phyloP scores from a whole-genome alignment of 2,113 vertebrate genomes.

The Nanger granti region DNA sequence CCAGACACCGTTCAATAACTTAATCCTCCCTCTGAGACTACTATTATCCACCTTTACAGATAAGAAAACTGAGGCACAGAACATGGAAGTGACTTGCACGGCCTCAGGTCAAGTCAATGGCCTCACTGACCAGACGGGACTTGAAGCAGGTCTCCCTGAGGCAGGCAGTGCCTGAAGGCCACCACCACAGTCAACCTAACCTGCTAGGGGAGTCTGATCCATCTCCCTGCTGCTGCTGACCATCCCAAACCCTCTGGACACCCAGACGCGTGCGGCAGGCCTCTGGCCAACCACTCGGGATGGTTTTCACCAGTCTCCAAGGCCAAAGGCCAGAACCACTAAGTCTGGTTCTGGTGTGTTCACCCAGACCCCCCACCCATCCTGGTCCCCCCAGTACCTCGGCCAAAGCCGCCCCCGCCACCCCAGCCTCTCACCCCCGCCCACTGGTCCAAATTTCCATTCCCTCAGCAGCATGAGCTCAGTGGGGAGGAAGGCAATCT shows the following conservation, averaged over 20 bases:
- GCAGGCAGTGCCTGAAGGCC: neutral
- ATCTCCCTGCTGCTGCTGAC: neutral
- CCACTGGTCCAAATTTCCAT: slow-evolving; percentile 49
- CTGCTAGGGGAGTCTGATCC: neutral
- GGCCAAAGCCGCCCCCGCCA: neutral
- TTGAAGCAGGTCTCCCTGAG: neutral
- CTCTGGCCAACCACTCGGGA: neutral
- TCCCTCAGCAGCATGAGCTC: slow-evolving; percentile 39
- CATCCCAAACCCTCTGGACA: neutral
- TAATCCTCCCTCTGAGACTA: neutral
- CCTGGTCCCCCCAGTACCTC: neutral
- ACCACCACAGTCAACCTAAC: neutral
- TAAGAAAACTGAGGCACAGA: neutral
- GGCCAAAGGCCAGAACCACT: neutral
- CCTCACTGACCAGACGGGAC: neutral
- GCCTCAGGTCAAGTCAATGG: neutral
- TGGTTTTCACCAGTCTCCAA: neutral
- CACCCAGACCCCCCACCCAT: neutral
- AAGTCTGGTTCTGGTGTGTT: neutral
- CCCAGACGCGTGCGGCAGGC: neutral
- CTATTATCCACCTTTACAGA: neutral
- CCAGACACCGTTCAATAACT: neutral
- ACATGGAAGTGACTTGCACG: neutral
- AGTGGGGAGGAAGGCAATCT: slow-evolving; percentile 17
- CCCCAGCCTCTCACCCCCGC: neutral